These are phyloP conservation scores for Bombus affinis DNA, from an alignment of 1,140 invertebrate genomes.

Conservation along the genomic window DNA sequence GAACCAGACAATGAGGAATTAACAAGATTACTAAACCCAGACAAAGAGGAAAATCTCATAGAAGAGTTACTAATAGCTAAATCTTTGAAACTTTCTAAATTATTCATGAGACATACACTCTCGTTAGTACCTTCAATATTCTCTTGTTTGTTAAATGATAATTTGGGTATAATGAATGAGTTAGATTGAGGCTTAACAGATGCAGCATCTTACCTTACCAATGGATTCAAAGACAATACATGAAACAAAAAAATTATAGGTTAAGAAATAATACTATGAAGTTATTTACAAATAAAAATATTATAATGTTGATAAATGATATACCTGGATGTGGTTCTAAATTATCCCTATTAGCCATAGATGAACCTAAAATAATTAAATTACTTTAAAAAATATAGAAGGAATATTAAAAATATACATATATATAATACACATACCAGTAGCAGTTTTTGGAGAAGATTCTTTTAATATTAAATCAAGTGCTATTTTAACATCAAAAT, in stretches of 20 bases:
- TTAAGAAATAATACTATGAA: conserved; percentile 54
- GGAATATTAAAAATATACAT: not conserved
- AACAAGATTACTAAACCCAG: conserved; percentile 45
- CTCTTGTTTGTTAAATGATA: conserved; percentile 61
- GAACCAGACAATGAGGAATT: conserved; percentile 7
- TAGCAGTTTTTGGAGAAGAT: conserved; percentile 59
- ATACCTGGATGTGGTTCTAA: conserved; percentile 71
- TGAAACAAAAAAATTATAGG: conserved; percentile 78
- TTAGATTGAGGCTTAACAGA: conserved; percentile 40
- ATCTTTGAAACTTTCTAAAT: conserved; percentile 29
- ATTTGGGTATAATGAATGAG: conserved; percentile 69
- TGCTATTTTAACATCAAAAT: conserved; percentile 88
- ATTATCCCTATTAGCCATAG: conserved; percentile 42
- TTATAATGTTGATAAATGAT: conserved; percentile 21
- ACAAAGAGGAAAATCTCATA: conserved; percentile 36
- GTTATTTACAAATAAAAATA: conserved; percentile 1
- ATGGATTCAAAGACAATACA: conserved; percentile 75
- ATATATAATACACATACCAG: conserved; percentile 27
- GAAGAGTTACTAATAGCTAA: conserved; percentile 24
- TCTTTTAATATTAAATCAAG: conserved; percentile 88
- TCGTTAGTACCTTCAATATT: conserved; percentile 38
- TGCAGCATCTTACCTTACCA: conserved; percentile 84
- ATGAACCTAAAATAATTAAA: conserved; percentile 52
- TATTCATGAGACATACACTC: not conserved
- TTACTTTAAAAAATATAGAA: not conserved